phyloP scores from a whole-genome alignment of 2,888 invertebrate genomes.

The Chalcosyrphus nemorum region DNA sequence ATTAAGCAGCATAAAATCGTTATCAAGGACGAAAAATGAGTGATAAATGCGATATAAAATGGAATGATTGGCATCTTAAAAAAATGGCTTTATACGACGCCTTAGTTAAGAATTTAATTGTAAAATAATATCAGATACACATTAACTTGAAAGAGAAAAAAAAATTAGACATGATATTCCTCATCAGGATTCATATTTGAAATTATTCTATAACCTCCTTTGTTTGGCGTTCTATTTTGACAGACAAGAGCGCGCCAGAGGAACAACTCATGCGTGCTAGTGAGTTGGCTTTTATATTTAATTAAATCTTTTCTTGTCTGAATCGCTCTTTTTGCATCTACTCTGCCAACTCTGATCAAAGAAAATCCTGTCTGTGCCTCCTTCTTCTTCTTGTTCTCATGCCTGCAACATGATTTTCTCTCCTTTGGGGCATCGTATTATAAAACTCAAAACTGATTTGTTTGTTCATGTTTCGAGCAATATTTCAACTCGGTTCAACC shows the following conservation, averaged over 20 bases:
- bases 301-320: conserved; percentile 16
- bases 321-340: conserved; percentile 12
- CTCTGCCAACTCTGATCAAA: conserved; percentile 25
- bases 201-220: too few relatives aligned
- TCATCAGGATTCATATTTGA: background rate
- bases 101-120: too few relatives aligned
- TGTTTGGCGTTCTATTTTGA: too few relatives aligned
- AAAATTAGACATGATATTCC: background rate
- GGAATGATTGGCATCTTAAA: too few relatives aligned
- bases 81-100: too few relatives aligned
- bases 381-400: background rate
- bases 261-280: conserved; percentile 3
- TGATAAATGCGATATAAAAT: too few relatives aligned
- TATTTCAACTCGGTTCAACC: background rate
- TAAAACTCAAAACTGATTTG: background rate
- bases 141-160: background rate
- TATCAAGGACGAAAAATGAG: too few relatives aligned
- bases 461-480: background rate
- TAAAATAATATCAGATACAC: too few relatives aligned
- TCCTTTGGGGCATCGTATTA: background rate
- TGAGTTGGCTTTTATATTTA: conserved; percentile 11
- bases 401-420: background rate
- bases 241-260: background rate
- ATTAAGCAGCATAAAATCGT: too few relatives aligned
- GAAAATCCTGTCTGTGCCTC: background rate